phyloP scores from a whole-genome alignment of 2,888 invertebrate genomes.

The Platycnemis pennipes region DNA sequence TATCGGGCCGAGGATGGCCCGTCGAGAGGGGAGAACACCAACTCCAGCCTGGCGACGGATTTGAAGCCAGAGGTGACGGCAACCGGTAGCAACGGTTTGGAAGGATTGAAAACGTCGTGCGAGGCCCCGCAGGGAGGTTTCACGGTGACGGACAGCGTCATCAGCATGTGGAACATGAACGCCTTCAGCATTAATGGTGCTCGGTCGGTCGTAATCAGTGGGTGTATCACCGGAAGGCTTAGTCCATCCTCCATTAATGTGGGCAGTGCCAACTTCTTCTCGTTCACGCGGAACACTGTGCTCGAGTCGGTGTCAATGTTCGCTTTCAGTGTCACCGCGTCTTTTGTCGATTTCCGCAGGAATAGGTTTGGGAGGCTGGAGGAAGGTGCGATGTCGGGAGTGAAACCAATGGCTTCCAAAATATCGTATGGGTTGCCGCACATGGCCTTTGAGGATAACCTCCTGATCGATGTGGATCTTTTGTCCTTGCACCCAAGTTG shows the following conservation, averaged over 20 bases:
- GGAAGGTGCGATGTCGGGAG: neutral
- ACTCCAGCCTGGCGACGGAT: neutral
- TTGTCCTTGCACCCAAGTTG: constrained; percentile 14
- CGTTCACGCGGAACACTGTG: constrained; percentile 31
- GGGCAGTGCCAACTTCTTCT: neutral
- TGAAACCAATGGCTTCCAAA: neutral
- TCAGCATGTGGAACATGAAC: neutral
- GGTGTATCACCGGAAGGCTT: neutral
- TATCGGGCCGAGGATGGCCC: neutral
- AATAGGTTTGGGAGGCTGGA: neutral
- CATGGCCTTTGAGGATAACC: constrained; percentile 27
- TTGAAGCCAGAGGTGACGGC: neutral
- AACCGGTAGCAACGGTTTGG: neutral
- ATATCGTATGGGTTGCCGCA: neutral
- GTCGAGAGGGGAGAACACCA: neutral
- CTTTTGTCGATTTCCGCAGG: neutral
- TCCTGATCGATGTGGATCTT: constrained; percentile 38
- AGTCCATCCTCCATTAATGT: neutral
- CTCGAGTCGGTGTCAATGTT: neutral
- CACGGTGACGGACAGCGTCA: neutral
- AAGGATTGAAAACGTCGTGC: neutral
- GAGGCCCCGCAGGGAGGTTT: neutral
- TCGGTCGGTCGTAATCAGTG: neutral
- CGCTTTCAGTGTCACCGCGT: neutral
- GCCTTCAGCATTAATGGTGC: constrained; percentile 21